Conservation (phyloP, 2,888 invertebrate genomes). For the Ypsolopha scabrella region DNA sequence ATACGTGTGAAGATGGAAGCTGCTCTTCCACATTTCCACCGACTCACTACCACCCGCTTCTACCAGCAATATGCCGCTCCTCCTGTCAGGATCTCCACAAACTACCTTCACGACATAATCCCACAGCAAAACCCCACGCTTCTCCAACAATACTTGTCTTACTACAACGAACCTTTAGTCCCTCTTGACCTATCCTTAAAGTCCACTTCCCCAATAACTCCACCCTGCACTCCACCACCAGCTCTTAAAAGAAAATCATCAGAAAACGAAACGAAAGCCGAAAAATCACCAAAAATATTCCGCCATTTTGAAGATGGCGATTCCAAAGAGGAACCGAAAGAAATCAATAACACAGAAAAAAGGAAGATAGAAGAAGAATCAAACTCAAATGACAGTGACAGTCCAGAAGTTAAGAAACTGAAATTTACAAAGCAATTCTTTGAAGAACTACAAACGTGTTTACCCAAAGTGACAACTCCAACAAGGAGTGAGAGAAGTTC, state of each 20-base stretch:
- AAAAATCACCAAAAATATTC: constrained; percentile 54
- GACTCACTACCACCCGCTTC: constrained; percentile 46
- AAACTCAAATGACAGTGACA: constrained; percentile 50
- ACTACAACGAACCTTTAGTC: constrained; percentile 72
- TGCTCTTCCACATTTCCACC: constrained; percentile 52
- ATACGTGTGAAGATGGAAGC: constrained; percentile 45
- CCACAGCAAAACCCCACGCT: constrained; percentile 57
- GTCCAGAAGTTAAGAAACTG: constrained; percentile 55
- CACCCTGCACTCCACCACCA: constrained; percentile 82
- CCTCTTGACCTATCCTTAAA: constrained; percentile 85
- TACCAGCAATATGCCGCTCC: constrained; percentile 58
- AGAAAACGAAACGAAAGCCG: constrained; percentile 38
- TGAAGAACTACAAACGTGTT: constrained; percentile 51
- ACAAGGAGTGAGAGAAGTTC: constrained; percentile 51
- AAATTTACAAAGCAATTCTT: constrained; percentile 60
- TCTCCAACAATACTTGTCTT: constrained; percentile 68
- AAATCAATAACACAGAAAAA: constrained; percentile 22
- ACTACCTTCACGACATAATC: constrained; percentile 53
- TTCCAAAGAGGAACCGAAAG: constrained; percentile 31
- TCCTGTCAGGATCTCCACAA: constrained; percentile 45
- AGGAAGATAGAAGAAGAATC: constrained; percentile 38
- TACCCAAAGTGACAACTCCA: constrained; percentile 43
- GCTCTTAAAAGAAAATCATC: constrained; percentile 59
- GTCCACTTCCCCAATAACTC: constrained; percentile 78
- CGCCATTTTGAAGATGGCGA: constrained; percentile 48